A percentile compares a stretch with the other conserved stretches of the same genome.
Evolutionary conservation across 2,797 vertebrate species (phyloP).

Genomic region (Rhinophrynus dorsalis): DNA sequence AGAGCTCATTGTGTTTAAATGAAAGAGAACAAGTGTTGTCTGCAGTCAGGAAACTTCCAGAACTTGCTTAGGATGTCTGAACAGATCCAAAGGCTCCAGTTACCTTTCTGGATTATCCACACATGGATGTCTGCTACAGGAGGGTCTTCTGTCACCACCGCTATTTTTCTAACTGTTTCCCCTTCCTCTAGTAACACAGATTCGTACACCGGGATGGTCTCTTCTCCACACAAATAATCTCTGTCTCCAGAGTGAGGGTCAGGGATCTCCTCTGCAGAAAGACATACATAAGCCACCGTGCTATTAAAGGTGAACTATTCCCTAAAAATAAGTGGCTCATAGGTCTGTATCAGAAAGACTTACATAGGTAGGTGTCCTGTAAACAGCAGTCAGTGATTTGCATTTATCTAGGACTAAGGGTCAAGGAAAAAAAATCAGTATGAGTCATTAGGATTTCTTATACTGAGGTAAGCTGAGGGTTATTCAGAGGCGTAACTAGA

Average conservation of each 20-base stretch:
- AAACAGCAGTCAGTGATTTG: no score
- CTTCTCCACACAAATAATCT: constrained; percentile 74
- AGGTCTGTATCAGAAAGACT: no score
- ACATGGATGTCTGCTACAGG: constrained; percentile 72
- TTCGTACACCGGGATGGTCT: constrained; percentile 74
- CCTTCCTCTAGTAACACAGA: constrained; percentile 67
- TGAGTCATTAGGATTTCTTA: no score
- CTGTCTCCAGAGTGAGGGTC: constrained; percentile 67
- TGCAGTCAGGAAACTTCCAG: not conserved
- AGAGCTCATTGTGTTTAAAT: constrained; percentile 28
- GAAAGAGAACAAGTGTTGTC: not conserved
- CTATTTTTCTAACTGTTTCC: constrained; percentile 74
- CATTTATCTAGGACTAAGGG: no score
- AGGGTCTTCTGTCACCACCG: constrained; percentile 70
- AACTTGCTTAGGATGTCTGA: not conserved
- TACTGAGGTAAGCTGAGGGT: no score
- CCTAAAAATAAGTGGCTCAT: no score
- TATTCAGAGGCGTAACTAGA: no score
- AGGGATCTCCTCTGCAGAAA: constrained; percentile 67
- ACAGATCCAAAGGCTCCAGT: constrained; percentile 19
- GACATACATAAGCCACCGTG: not conserved
- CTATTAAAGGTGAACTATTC: no score
- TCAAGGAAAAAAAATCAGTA: no score
- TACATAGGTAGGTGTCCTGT: no score
- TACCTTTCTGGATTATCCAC: constrained; percentile 76